Percentiles rank a stretch among this genome's conserved stretches.
Conservation (phyloP, 2,113 vertebrate species). For the Podarcis muralis region DNA sequence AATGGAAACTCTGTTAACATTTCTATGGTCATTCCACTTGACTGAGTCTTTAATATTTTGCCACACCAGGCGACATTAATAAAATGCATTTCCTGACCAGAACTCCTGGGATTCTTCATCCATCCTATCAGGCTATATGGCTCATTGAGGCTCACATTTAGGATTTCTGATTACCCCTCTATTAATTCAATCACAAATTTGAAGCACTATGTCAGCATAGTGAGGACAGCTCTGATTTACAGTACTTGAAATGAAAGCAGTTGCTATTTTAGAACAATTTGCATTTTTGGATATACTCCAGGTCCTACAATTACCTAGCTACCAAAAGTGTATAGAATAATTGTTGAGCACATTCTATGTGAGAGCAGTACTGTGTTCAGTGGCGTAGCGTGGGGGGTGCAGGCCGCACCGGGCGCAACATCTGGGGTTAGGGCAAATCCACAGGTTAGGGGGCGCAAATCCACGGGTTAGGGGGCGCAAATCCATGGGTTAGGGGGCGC, state of each 20-base stretch:
- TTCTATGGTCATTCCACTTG: not conserved
- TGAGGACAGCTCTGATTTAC: not conserved
- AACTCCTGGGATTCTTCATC: not conserved
- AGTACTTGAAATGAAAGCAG: not conserved
- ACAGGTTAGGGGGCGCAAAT: too few species aligned
- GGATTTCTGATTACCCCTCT: not conserved
- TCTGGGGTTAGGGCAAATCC: too few species aligned
- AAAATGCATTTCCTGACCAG: not conserved
- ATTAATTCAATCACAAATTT: not conserved
- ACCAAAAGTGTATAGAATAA: not conserved
- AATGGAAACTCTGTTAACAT: not conserved
- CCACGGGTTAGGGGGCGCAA: too few species aligned
- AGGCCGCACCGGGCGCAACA: too few species aligned
- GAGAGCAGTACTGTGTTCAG: not conserved
- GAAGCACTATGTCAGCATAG: not conserved
- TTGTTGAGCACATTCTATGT: not conserved
- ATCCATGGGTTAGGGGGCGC: too few species aligned
- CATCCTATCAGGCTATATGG: not conserved
- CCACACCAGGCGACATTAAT: too few species aligned
- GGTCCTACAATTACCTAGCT: not conserved
- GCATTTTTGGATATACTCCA: not conserved
- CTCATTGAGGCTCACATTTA: not conserved
- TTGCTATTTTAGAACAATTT: not conserved
- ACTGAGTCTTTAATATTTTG: not conserved
- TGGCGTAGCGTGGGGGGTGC: too few species aligned